Conservation (phyloP, 2,888 invertebrate species). For the Omphaloscelis lunosa region DNA sequence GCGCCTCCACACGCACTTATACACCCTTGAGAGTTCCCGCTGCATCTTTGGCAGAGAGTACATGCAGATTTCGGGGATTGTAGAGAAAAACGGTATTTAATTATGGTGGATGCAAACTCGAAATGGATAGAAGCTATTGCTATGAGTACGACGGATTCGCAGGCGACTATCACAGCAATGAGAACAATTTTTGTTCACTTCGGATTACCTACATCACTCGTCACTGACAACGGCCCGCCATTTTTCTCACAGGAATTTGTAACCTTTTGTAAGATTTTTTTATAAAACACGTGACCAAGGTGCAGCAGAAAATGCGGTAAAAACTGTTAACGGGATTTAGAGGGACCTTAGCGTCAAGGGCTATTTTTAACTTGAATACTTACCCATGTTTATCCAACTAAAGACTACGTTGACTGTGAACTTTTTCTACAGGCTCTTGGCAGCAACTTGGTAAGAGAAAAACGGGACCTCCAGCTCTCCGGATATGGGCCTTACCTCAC, state of each 20-base stretch:
- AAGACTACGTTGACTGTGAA: not conserved
- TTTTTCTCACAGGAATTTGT: not conserved
- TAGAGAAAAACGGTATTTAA: not conserved
- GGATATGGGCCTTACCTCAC: not conserved
- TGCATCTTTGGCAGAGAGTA: not conserved
- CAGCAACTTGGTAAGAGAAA: not conserved
- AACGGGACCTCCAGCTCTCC: not conserved
- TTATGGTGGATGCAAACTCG: slow-evolving; percentile 6
- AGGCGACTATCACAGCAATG: slow-evolving; percentile 3
- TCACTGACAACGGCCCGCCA: slow-evolving; percentile 10
- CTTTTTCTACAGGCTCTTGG: not conserved
- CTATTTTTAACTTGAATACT: not conserved
- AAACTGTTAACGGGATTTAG: not conserved
- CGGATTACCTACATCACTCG: slow-evolving; percentile 6
- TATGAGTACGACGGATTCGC: slow-evolving; percentile 4
- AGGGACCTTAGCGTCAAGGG: not conserved
- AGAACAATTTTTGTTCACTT: slow-evolving; percentile 7
- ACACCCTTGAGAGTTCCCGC: not conserved
- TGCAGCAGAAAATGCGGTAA: slow-evolving; percentile 1
- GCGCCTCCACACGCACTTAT: not conserved
- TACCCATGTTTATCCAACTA: not conserved
- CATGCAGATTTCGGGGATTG: not conserved
- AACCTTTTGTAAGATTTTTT: not conserved
- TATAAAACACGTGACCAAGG: slow-evolving; percentile 1
- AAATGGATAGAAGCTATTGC: slow-evolving; percentile 14